Percentiles rank a stretch among this genome's conserved stretches.
Evolutionary conservation across 2,797 vertebrate species (phyloP).

Genomic region (Helarctos malayanus): DNA sequence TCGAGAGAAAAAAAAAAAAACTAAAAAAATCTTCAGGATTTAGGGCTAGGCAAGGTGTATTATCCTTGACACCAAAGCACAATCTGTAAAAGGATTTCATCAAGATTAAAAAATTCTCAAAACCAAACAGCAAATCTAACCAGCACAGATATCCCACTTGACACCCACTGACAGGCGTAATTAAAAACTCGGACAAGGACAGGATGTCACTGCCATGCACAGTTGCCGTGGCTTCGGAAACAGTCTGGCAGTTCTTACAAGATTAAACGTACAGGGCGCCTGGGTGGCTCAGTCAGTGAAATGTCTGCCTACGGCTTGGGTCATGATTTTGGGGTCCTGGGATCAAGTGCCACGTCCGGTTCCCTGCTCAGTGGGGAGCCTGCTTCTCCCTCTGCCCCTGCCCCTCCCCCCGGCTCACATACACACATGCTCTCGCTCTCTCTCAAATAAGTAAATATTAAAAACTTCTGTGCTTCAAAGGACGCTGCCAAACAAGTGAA

Average conservation of each 20-base stretch:
- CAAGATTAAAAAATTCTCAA: not conserved
- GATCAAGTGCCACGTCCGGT: fast-evolving
- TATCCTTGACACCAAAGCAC: not conserved
- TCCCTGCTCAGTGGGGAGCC: not conserved
- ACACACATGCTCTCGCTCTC: not conserved
- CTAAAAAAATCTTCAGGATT: not conserved
- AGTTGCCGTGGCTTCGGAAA: fast-evolving
- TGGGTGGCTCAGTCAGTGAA: not conserved
- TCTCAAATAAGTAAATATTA: not conserved
- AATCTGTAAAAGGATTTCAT: not conserved
- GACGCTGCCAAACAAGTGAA: not conserved
- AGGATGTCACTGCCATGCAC: not conserved
- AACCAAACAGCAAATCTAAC: not conserved
- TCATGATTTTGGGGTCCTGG: not conserved
- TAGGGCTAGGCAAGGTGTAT: not conserved
- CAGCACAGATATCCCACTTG: not conserved
- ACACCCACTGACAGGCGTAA: not conserved
- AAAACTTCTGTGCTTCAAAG: not conserved
- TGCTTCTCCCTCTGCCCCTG: not conserved
- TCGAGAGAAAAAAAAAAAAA: not conserved
- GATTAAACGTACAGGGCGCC: not conserved
- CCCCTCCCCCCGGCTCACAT: not conserved
- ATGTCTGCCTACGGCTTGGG: not conserved
- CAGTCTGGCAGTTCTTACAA: not conserved
- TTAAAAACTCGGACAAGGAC: not conserved